These are phyloP conservation scores for Meloidogyne floridensis DNA, from an alignment of 1,140 invertebrate species.

Conservation along the genomic window DNA sequence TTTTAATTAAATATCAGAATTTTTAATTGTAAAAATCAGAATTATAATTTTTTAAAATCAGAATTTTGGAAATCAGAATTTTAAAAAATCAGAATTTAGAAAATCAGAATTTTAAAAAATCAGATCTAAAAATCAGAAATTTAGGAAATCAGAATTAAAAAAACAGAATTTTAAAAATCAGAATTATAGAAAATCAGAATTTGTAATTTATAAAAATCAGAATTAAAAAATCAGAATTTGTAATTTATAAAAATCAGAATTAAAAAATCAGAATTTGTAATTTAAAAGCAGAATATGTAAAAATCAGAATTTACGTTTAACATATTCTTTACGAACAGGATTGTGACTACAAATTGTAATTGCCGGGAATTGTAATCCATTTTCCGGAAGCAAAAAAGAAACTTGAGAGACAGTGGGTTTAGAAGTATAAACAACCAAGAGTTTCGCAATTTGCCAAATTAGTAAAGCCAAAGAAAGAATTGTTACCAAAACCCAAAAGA, in stretches of 20 bases:
- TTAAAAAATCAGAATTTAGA: background rate
- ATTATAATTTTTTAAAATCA: too few relatives aligned
- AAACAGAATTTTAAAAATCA: background rate
- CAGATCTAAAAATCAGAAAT: background rate
- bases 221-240: background rate
- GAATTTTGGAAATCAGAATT: background rate
- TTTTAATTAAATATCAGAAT: constrained; percentile 18
- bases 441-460: constrained; percentile 45
- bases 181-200: too few relatives aligned
- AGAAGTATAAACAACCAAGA: constrained; percentile 42
- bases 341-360: constrained; percentile 63
- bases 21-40: background rate
- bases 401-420: constrained; percentile 62
- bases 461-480: constrained; percentile 46
- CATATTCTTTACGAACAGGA: constrained; percentile 43
- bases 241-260: background rate
- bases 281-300: too few relatives aligned
- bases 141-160: background rate
- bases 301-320: constrained; percentile 47
- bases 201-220: background rate
- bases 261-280: too few relatives aligned
- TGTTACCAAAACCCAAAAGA: constrained; percentile 55
- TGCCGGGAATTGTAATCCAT: constrained; percentile 55
- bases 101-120: background rate
- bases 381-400: constrained; percentile 50